Percentiles rank a stretch among this genome's conserved stretches.
Conservation (phyloP, 2,797 vertebrate genomes). For the Esox lucius region DNA sequence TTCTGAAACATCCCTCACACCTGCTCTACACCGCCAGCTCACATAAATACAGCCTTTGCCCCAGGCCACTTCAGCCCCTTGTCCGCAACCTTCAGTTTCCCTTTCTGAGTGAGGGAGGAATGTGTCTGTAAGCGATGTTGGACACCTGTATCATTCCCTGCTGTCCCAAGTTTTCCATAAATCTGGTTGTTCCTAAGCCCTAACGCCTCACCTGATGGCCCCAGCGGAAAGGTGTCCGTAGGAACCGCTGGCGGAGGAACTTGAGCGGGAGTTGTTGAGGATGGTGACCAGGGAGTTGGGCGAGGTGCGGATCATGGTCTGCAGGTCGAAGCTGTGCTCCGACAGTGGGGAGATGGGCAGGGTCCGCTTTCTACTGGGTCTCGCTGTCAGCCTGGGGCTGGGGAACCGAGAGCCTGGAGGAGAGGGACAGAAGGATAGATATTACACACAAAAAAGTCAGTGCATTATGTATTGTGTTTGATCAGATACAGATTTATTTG, state of each 20-base stretch:
- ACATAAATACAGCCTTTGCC: background rate
- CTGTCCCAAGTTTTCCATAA: background rate
- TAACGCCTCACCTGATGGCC: conserved; percentile 85
- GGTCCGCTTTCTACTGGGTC: conserved; percentile 93
- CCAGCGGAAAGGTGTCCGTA: conserved; percentile 98
- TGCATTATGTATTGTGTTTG: background rate
- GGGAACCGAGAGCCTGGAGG: conserved; percentile 86
- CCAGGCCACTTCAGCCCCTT: background rate
- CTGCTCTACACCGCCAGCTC: background rate
- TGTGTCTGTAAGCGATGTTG: background rate
- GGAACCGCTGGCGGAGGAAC: conserved; percentile 95
- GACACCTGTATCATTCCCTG: background rate
- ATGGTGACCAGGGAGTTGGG: conserved; percentile 96
- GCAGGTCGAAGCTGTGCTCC: conserved; percentile 96
- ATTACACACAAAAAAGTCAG: background rate
- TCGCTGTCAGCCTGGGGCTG: conserved; percentile 86
- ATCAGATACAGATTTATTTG: background rate
- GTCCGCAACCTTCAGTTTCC: background rate
- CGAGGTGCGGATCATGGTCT: conserved; percentile 96
- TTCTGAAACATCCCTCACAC: background rate
- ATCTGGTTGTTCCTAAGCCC: background rate
- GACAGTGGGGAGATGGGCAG: conserved; percentile 93
- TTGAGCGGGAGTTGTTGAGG: conserved; percentile 97
- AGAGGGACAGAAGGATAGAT: conserved; percentile 32
- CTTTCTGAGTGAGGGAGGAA: background rate